Evolutionary conservation across 2,797 vertebrate species (phyloP).

Genomic region (Neosalanx taihuensis): DNA sequence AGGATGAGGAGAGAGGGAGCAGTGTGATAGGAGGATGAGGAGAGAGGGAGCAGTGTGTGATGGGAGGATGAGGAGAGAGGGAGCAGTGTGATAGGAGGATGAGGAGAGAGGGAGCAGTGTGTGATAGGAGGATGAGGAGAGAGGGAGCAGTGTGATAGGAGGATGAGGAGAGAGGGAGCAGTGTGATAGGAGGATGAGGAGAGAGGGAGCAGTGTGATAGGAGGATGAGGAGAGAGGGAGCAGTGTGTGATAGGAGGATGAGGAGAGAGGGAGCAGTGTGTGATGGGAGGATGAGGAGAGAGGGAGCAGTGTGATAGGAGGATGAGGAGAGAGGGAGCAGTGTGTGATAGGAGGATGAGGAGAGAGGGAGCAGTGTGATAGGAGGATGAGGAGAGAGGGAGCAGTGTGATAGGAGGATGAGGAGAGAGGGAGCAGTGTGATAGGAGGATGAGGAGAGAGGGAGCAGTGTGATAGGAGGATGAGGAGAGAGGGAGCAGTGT

Average conservation of each 20-base stretch:
- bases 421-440: neutral
- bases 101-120: neutral
- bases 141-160: neutral
- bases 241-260: neutral
- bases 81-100: neutral
- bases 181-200: neutral
- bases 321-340: too few relatives aligned
- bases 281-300: neutral
- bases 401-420: neutral
- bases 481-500: neutral
- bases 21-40: neutral
- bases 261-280: neutral
- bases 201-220: neutral
- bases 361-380: neutral
- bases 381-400: neutral
- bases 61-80: too few relatives aligned
- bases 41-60: neutral
- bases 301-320: neutral
- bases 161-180: neutral
- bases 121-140: neutral
- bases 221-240: neutral
- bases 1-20: neutral
- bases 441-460: neutral
- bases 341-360: neutral
- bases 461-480: slow-evolving; percentile 1